Base-by-base conservation (phyloP, 2,797 vertebrate genomes). In the Sebastes alutus region DNA sequence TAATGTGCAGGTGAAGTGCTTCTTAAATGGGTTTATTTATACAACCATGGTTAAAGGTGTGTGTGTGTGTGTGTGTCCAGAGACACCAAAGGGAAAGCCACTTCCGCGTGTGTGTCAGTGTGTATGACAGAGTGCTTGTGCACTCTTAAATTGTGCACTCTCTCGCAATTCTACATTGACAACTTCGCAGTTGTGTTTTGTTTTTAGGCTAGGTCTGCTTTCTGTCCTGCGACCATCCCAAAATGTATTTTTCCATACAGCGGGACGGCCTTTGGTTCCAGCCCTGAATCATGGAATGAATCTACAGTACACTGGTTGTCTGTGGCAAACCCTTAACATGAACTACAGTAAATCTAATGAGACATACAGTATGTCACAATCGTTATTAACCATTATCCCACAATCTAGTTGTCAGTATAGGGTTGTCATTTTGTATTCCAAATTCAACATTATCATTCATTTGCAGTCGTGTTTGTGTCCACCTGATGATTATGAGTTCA, bases 1-100 rank as follows among this genome's bases (percentile, higher is more conserved):
- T 62, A 1, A 23, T 29, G 54, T 33, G 52, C 73, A 87, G 83
- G 76, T 80, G 11, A 69, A 60, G 29, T 4, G 49, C 52, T 61
- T 76, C 69, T 77, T 22, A 29, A 56, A 22, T 33, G 27, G 54
- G 23, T 87, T 90, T 82, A 60, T 80, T 75, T 75, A 76, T 42
- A 62, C 55, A 61, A 20, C 16, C 64, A 25, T 27, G 67, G 25
- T 18, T 54, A 49, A 38, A 59, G 1, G 13, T 11, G 9, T 66
- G 70, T 23, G 4, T 29, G 20, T 25, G 35, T 58, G 71, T 16
- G 20, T 22, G 38, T 64, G 71, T 16, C 18, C 46, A 49, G 6
- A 49, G 18, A 49, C 38, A 42, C 38, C 38, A 42, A 20, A 49
- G 46, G 46, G 46, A 20, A 49, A 49, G 46, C 46, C 46, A 49